Evolutionary conservation across 2,888 invertebrate genomes (phyloP), one percentile per base, ranked within the genome.

Genomic region (Drosophila mimica): DNA sequence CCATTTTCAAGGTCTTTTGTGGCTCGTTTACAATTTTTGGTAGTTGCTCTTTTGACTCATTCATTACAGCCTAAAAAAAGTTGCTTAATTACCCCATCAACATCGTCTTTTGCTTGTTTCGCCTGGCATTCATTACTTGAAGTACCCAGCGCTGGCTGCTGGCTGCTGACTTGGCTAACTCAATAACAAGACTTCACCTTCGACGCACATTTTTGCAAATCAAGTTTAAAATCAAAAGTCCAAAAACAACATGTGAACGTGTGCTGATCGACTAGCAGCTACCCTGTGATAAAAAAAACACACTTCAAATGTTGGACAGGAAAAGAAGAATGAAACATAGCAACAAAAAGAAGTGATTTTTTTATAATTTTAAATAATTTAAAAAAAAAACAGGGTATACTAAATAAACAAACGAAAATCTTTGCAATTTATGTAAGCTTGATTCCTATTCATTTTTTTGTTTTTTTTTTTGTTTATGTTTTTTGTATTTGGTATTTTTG

Each of bases 211-310:
- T 71, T 83, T 67, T 74, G 83, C 86, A 79, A 83, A 86, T 83
- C 86, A 83, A 83, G 83, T 83, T 86, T 83, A 86, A 74, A 76
- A 76, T 82, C 82, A 68, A 82, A 81, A 74, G 70, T 69, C 60
- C 72, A 81, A 79, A 71, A 77, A 8, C 17, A 36, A 7, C 7
- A 3, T 17, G 17, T 36, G n/a, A 4, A 9, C n/a, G 4, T 6
- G 36, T 6, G 33, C 11, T 4, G 46, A 7, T 46, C 46, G 46
- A 15, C 8, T 8, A 8, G 25, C 15, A 8, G 46, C 4, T 46
- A 46, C 15, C 46, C 46, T 46, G 15, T 20, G 2, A 15, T 25
- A 13, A 46, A 20, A 43, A 1, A 13, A 2, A 0, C 7, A 20
- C 7, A 38, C 11, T 34, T 11, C 0, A 33, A 17, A 38, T 0